Conservation (phyloP, 2,797 vertebrate species). For the Carduelis carduelis region DNA sequence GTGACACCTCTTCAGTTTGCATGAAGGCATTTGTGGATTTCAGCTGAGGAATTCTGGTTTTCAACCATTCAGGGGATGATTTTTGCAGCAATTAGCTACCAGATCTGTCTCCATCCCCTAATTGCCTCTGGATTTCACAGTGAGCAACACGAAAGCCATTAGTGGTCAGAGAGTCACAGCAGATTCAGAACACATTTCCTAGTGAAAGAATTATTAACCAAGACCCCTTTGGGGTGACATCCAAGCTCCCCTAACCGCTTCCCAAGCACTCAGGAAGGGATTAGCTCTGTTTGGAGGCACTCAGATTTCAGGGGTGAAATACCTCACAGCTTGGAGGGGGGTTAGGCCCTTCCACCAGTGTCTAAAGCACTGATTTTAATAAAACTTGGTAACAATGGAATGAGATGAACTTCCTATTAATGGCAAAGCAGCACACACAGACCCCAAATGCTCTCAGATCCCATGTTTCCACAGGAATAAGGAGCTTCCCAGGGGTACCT, state of each 20-base stretch:
- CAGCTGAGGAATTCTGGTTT: neutral
- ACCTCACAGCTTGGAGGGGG: neutral
- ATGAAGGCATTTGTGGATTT: neutral
- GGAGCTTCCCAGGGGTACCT: neutral
- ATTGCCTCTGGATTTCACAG: slow-evolving; percentile 8
- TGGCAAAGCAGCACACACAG: neutral
- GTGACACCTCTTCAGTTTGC: neutral
- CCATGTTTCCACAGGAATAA: neutral
- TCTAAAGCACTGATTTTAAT: neutral
- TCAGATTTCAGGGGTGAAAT: neutral
- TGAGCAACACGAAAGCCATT: slow-evolving; percentile 10
- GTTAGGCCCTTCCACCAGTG: neutral
- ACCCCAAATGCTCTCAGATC: neutral
- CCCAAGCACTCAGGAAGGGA: neutral
- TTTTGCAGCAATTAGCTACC: slow-evolving; percentile 24
- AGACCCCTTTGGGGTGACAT: slow-evolving; percentile 3
- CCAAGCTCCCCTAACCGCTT: neutral
- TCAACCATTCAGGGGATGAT: neutral
- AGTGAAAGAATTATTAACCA: neutral
- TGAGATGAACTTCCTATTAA: neutral
- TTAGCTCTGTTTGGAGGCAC: neutral
- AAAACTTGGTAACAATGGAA: neutral
- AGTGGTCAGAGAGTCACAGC: neutral
- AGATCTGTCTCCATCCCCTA: neutral
- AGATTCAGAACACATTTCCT: slow-evolving; percentile 36